Evolutionary conservation across 2,888 invertebrate species (phyloP).

Genomic region (Rutpela maculata): DNA sequence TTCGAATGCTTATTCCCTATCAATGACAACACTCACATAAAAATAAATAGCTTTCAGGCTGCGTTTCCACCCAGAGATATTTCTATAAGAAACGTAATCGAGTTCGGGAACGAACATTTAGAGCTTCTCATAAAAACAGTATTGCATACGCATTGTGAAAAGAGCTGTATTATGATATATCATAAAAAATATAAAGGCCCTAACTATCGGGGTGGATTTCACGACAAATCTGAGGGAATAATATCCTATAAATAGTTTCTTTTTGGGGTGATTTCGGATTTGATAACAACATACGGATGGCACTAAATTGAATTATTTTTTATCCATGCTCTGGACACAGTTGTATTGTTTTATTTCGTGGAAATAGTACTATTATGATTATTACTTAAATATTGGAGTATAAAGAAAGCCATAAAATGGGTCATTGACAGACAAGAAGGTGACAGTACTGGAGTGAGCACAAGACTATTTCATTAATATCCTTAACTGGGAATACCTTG

Average conservation of each 20-base stretch:
- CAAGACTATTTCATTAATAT: too few species aligned
- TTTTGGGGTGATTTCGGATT: slow-evolving; percentile 58
- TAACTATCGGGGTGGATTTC: slow-evolving; percentile 67
- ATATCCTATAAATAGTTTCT: slow-evolving; percentile 65
- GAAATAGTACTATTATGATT: background rate
- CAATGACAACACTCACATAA: slow-evolving; percentile 75
- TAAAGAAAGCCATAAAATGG: too few species aligned
- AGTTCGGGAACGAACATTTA: slow-evolving; percentile 65
- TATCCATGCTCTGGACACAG: background rate
- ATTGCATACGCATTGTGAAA: slow-evolving; percentile 73
- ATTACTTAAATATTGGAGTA: too few species aligned
- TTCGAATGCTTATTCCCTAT: slow-evolving; percentile 69
- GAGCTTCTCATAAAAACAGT: slow-evolving; percentile 72
- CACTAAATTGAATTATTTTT: slow-evolving; percentile 13
- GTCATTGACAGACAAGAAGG: too few species aligned
- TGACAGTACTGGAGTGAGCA: too few species aligned
- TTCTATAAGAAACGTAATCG: slow-evolving; percentile 68
- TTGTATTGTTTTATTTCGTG: background rate
- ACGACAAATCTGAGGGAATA: slow-evolving; percentile 68
- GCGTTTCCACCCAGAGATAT: slow-evolving; percentile 60
- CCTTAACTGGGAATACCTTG: too few species aligned
- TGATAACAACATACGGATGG: slow-evolving; percentile 52
- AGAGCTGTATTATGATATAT: slow-evolving; percentile 72
- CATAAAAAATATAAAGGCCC: slow-evolving; percentile 72
- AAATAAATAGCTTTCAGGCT: slow-evolving; percentile 73